Percentiles rank a stretch among this genome's conserved stretches.
These are phyloP conservation scores for Dicaeum eximium DNA, from an alignment of 2,113 vertebrate species.

Conservation along the genomic window DNA sequence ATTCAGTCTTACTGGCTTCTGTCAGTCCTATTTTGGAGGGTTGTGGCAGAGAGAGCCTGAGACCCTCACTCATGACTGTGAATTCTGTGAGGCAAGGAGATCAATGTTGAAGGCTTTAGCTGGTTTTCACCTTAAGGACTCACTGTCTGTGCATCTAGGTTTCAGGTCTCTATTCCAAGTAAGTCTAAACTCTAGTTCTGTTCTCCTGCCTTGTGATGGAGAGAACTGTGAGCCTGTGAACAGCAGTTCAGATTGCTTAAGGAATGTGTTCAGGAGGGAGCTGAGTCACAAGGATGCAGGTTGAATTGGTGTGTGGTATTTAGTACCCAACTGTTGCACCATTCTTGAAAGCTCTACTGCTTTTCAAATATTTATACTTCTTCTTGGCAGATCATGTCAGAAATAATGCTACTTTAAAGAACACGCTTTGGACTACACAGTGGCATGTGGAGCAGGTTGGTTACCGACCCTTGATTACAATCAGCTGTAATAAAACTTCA, in stretches of 20 bases:
- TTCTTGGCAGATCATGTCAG: background rate
- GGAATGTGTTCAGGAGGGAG: background rate
- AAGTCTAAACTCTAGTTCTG: background rate
- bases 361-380: constrained; percentile 29
- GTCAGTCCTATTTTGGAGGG: background rate
- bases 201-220: background rate
- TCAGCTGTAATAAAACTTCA: background rate
- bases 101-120: background rate
- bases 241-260: background rate
- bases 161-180: background rate
- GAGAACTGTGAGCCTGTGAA: background rate
- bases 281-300: background rate
- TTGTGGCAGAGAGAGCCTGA: background rate
- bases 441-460: background rate
- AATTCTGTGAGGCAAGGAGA: background rate
- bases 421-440: background rate
- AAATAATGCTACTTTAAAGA: background rate
- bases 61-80: accelerated
- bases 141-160: background rate
- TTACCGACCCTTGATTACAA: background rate
- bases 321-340: background rate
- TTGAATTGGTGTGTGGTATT: background rate
- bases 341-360: background rate
- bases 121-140: background rate
- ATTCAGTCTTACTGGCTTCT: background rate